Evolutionary conservation across 2,113 vertebrate genomes (phyloP).

Genomic region (Puntigrus tetrazona): DNA sequence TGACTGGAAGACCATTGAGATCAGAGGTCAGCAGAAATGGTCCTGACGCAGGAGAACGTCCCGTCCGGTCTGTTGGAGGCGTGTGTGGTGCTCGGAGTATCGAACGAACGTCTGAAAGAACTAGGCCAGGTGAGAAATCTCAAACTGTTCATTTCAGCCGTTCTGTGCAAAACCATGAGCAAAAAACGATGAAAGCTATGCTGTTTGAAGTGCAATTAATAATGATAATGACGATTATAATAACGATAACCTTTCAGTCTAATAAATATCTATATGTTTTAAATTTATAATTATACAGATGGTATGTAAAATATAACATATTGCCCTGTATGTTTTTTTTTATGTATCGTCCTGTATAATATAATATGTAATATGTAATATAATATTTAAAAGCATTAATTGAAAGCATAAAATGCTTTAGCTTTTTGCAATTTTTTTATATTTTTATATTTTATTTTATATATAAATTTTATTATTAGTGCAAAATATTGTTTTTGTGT

Average conservation of each 20-base stretch:
- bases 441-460: no score
- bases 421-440: no score
- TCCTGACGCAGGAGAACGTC: conserved; percentile 82
- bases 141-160: neutral
- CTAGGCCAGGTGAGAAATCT: conserved; percentile 75
- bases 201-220: neutral
- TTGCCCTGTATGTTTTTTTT: no score
- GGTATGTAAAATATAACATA: neutral
- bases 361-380: no score
- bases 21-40: neutral
- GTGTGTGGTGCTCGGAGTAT: conserved; percentile 84
- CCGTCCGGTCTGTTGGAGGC: conserved; percentile 88
- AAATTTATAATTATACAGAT: neutral
- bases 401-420: no score
- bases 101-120: conserved; percentile 77
- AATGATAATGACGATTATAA: neutral
- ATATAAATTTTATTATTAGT: no score
- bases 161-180: neutral
- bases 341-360: neutral
- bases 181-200: neutral
- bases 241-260: neutral
- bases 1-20: neutral
- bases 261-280: neutral
- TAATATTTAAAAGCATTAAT: no score
- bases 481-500: no score